phyloP scores from a whole-genome alignment of 1,140 invertebrate species.

The Reticulitermes speratus region DNA sequence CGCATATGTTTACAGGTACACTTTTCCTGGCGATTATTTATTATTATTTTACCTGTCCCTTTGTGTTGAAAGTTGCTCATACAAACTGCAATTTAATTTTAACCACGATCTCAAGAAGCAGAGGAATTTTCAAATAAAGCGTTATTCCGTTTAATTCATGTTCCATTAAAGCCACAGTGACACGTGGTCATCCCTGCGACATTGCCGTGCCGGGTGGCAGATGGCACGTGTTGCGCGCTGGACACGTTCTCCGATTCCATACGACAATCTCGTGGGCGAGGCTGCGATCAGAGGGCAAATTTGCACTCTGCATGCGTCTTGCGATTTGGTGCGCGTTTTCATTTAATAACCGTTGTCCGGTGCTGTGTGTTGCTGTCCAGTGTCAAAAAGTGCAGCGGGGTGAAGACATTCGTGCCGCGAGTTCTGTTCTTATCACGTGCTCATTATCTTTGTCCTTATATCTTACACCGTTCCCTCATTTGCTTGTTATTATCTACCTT shows the following conservation, averaged over 20 bases:
- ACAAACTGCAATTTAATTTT: too few relatives aligned
- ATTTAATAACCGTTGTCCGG: background rate
- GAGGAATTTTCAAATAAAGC: too few relatives aligned
- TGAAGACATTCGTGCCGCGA: background rate
- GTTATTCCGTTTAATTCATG: too few relatives aligned
- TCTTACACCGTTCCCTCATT: too few relatives aligned
- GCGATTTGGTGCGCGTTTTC: background rate
- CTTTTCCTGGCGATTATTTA: too few relatives aligned
- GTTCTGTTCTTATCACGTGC: background rate
- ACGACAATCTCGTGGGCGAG: conserved; percentile 1
- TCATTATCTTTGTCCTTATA: too few relatives aligned
- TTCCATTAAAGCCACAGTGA: too few relatives aligned
- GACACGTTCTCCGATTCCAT: background rate
- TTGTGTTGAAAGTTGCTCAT: too few relatives aligned
- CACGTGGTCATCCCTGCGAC: background rate
- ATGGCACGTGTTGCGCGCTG: background rate
- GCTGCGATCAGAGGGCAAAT: background rate
- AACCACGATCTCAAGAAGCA: too few relatives aligned
- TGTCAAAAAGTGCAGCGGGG: background rate
- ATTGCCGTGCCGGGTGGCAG: background rate
- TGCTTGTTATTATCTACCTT: too few relatives aligned
- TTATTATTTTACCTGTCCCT: too few relatives aligned
- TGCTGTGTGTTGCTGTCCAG: background rate
- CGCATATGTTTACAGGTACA: too few relatives aligned
- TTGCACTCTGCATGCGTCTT: background rate